Conservation (phyloP, 1,140 invertebrate species). For the Drosophila albomicans region DNA sequence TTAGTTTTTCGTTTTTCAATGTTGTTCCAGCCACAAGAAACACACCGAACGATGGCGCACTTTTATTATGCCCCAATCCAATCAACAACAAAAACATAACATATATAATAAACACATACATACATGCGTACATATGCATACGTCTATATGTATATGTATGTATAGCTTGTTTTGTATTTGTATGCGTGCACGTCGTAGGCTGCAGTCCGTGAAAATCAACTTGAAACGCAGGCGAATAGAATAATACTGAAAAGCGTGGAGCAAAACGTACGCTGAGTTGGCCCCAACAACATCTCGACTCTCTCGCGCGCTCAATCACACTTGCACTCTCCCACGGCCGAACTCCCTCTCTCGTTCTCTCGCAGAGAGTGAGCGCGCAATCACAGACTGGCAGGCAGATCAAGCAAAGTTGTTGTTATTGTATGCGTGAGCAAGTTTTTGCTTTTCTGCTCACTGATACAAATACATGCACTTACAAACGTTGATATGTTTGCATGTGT, state of each 20-base stretch:
- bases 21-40: slow-evolving; percentile 51
- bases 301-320: slow-evolving; percentile 8
- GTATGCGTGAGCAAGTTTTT: slow-evolving; percentile 58
- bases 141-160: slow-evolving; percentile 38
- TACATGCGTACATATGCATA: slow-evolving; percentile 37
- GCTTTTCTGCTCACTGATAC: slow-evolving; percentile 28
- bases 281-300: slow-evolving; percentile 31
- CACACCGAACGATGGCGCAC: slow-evolving; percentile 53
- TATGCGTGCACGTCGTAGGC: slow-evolving; percentile 44
- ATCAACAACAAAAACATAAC: slow-evolving; percentile 53
- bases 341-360: not conserved
- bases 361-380: slow-evolving; percentile 52
- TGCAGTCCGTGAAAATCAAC: slow-evolving; percentile 67
- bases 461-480: slow-evolving; percentile 1
- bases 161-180: slow-evolving; percentile 59
- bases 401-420: slow-evolving; percentile 41
- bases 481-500: slow-evolving; percentile 7
- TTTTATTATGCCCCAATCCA: slow-evolving; percentile 73
- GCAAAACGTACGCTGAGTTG: slow-evolving; percentile 48
- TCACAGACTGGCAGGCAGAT: slow-evolving; percentile 55
- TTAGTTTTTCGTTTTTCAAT: slow-evolving; percentile 49
- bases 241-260: slow-evolving; percentile 73
- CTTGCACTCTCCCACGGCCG: not conserved
- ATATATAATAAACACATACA: slow-evolving; percentile 71
- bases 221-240: slow-evolving; percentile 75